Evolutionary conservation across 2,113 vertebrate genomes (phyloP).

Genomic region (Ceyx cyanopectus): DNA sequence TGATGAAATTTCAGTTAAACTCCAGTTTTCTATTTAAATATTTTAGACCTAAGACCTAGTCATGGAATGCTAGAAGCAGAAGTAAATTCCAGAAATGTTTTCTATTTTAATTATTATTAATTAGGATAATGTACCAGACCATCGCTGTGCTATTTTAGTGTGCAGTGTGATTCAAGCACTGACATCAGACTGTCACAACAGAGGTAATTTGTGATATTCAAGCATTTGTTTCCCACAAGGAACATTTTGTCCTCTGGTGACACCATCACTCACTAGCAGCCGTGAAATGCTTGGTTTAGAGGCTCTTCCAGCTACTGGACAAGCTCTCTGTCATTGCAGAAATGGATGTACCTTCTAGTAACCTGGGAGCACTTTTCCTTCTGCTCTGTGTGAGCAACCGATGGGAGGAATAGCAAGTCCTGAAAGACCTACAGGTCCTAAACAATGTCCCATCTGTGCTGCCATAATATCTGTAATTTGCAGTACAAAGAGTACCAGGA

Average conservation of each 20-base stretch:
- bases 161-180: neutral
- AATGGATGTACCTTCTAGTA: neutral
- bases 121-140: neutral
- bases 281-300: neutral
- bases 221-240: neutral
- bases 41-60: neutral
- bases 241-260: neutral
- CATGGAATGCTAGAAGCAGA: neutral
- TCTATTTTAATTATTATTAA: neutral
- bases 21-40: neutral
- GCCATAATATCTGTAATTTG: neutral
- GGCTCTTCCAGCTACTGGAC: neutral
- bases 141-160: neutral
- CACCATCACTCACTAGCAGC: neutral
- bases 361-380: neutral
- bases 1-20: neutral
- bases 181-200: neutral
- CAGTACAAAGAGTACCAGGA: neutral
- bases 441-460: neutral
- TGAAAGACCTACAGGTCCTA: neutral
- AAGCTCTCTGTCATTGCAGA: neutral
- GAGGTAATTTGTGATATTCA: slow-evolving; percentile 6
- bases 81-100: neutral
- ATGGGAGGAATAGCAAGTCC: neutral
- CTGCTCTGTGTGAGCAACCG: neutral